Evolutionary conservation across 2,888 invertebrate species (phyloP), one percentile per base, ranked within the genome.

Genomic region (Asteroscopus sphinx): DNA sequence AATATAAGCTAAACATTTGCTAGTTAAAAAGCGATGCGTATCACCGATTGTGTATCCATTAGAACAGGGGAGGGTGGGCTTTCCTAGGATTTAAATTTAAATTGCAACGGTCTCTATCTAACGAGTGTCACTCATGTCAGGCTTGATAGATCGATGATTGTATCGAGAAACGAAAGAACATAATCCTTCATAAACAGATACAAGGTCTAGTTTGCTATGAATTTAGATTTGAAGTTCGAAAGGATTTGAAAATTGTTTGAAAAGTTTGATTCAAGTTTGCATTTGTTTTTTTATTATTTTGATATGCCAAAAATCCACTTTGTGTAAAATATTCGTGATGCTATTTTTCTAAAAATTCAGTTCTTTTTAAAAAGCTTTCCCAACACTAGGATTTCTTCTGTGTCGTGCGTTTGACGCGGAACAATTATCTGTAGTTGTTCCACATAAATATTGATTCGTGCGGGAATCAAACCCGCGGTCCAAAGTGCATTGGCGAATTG

Each of bases 1-100:
- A 26, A 48, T n/a, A 7, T 7, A 40, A 53, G 6, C 40, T 7
- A 47, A 62, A 51, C 41, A 52, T 35, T 39, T 47, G 30, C 32
- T 67, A 64, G 37, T 68, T 70, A 65, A 64, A 64, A 65, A 57
- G 49, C 48, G 71, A 68, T 70, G 52, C 33, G 52, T 65, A 68
- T 55, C 62, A 39, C 52, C 41, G 46, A 69, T 69, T 69, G 69
- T 58, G 73, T 61, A 61, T 60, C 59, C 63, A 62, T 68, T 72
- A 76, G 47, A 76, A 78, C 66, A 73, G 75, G 80, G 81, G 79
- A 82, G 82, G 72, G 79, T 54, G 77, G 68, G 73, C 74, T 81
- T 78, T 80, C 76, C 80, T 80, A 85, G 87, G 87, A 88, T 90
- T 90, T 89, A 88, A 92, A 92, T 92, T 91, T 91, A 91, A 92